Percentiles rank a stretch among this genome's conserved stretches.
These are phyloP conservation scores for Pseudococcus longispinus DNA, from an alignment of 2,888 invertebrate genomes.

Conservation along the genomic window DNA sequence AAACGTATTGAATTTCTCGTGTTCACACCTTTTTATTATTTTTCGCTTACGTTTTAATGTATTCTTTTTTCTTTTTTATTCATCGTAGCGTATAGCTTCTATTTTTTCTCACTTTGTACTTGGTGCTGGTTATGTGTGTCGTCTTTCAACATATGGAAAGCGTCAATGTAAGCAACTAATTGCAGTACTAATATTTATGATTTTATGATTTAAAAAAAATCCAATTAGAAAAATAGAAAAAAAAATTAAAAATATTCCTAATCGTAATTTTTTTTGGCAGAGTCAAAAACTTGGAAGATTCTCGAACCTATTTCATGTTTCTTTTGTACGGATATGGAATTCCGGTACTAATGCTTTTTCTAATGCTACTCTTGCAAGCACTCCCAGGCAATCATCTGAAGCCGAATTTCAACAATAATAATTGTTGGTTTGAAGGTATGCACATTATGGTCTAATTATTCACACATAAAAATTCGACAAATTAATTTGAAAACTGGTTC, in stretches of 20 bases:
- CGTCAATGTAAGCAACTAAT: constrained; percentile 69
- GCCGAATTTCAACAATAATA: constrained; percentile 68
- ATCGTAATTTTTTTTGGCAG: not conserved
- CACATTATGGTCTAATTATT: constrained; percentile 60
- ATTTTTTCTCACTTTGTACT: constrained; percentile 76
- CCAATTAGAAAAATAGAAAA: not conserved
- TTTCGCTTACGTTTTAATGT: not conserved
- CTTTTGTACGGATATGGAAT: constrained; percentile 70
- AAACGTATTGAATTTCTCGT: constrained; percentile 2
- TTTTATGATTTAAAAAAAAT: not conserved
- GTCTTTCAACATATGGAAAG: constrained; percentile 74
- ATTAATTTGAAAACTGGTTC: constrained; percentile 7
- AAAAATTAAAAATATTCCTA: not conserved
- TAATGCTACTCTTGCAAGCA: constrained; percentile 67
- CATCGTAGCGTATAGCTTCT: constrained; percentile 63
- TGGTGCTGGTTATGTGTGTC: constrained; percentile 85
- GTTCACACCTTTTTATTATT: not conserved
- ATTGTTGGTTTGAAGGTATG: constrained; percentile 76
- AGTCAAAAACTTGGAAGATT: not conserved
- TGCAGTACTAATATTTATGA: not conserved
- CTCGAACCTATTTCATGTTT: constrained; percentile 64
- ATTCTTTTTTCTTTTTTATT: not conserved
- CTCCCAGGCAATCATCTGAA: constrained; percentile 67
- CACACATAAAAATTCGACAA: not conserved
- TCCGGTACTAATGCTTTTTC: constrained; percentile 66